A percentile compares a stretch with the other conserved stretches of the same genome.
Conservation (phyloP, 2,888 invertebrate species). For the Trichogramma evanescens region DNA sequence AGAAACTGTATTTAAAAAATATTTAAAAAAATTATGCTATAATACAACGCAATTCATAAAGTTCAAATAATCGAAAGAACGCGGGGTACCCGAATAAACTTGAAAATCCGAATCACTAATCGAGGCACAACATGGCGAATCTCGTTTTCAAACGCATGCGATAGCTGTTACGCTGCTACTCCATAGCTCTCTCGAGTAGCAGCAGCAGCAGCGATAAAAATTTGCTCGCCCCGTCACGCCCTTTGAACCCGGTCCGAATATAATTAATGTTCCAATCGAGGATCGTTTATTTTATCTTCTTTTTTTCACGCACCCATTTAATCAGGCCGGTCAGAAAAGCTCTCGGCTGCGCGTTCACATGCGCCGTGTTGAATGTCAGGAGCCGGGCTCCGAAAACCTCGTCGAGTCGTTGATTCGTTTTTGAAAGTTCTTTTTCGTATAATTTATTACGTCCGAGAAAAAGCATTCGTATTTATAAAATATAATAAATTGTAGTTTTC, state of each 20-base stretch:
- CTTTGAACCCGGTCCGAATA: slow-evolving; percentile 18
- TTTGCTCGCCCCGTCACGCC: slow-evolving; percentile 20
- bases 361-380: neutral
- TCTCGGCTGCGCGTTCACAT: neutral
- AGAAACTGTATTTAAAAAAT: no score
- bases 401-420: neutral
- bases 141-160: neutral
- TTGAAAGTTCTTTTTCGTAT: neutral
- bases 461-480: slow-evolving; percentile 4
- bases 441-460: neutral
- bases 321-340: neutral
- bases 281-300: no score
- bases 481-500: neutral
- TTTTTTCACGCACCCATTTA: no score
- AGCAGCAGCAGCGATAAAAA: slow-evolving; percentile 11
- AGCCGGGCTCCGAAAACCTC: neutral
- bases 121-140: no score
- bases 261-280: slow-evolving; percentile 20
- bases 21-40: no score
- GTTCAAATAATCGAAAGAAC: no score
- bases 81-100: no score
- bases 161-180: neutral
- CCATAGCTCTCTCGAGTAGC: neutral
- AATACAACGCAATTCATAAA: no score
- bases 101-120: no score